Conservation (phyloP, 2,888 invertebrate species). For the Lasius platythorax region DNA sequence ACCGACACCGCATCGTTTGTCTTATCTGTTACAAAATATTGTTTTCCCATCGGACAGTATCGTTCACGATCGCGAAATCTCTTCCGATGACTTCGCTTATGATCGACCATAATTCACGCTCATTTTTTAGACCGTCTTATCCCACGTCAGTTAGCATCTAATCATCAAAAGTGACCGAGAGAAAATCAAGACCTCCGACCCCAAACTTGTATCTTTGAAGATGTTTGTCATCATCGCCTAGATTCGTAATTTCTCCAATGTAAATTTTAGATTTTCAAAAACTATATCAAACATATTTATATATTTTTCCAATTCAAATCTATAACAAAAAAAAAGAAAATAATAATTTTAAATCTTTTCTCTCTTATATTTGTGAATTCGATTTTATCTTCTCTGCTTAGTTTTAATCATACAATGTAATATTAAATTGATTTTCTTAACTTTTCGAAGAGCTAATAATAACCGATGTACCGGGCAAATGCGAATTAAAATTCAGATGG, state of each 20-base stretch:
- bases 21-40: constrained; percentile 5
- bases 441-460: constrained; percentile 58
- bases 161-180: constrained; percentile 8
- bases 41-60: not conserved
- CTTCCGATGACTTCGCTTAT: not conserved
- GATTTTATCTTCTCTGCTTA: not conserved
- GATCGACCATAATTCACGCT: not conserved
- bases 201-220: too few species aligned
- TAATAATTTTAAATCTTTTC: not conserved
- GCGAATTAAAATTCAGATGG: too few species aligned
- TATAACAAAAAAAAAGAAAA: not conserved
- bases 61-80: not conserved
- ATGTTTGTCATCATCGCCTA: too few species aligned
- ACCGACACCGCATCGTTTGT: too few species aligned
- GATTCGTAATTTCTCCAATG: too few species aligned
- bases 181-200: not conserved
- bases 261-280: too few species aligned
- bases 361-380: not conserved
- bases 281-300: not conserved
- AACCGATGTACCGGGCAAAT: constrained; percentile 1
- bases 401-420: not conserved
- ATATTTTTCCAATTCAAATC: not conserved
- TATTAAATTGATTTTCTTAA: constrained; percentile 22
- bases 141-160: not conserved
- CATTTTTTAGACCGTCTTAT: not conserved